Evolutionary conservation across 2,888 invertebrate genomes (phyloP).

Genomic region (Caenorhabditis doughertyi): DNA sequence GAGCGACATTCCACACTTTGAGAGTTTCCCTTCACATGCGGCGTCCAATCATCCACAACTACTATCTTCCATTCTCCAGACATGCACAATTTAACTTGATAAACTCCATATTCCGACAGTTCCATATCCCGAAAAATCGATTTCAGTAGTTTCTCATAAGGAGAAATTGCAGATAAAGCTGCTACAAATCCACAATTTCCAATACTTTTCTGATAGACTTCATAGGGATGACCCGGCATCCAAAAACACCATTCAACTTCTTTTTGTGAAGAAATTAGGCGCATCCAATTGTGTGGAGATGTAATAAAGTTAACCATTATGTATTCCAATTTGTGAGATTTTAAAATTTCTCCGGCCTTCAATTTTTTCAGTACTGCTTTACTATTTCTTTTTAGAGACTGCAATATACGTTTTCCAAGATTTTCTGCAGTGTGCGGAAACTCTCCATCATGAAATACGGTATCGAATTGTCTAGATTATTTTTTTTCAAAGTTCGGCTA

Average conservation of each 20-base stretch:
- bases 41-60: background rate
- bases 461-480: no score
- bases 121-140: background rate
- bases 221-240: background rate
- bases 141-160: background rate
- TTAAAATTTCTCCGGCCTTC: no score
- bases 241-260: no score
- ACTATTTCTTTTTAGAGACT: background rate
- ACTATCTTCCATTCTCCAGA: slow-evolving; percentile 19
- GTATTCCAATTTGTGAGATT: no score
- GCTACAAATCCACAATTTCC: background rate
- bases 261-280: no score
- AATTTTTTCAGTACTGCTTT: no score
- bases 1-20: no score
- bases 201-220: background rate
- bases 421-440: background rate
- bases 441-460: background rate
- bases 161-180: background rate
- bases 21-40: background rate
- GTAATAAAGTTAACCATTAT: no score
- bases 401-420: background rate
- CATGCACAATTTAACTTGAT: slow-evolving; percentile 4
- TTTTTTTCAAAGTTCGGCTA: no score
- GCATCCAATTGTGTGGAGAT: no score
- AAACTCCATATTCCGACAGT: slow-evolving; percentile 1